Percentiles rank a stretch among this genome's conserved stretches.
Conservation (phyloP, 2,888 invertebrate genomes). For the Caenorhabditis virilis region DNA sequence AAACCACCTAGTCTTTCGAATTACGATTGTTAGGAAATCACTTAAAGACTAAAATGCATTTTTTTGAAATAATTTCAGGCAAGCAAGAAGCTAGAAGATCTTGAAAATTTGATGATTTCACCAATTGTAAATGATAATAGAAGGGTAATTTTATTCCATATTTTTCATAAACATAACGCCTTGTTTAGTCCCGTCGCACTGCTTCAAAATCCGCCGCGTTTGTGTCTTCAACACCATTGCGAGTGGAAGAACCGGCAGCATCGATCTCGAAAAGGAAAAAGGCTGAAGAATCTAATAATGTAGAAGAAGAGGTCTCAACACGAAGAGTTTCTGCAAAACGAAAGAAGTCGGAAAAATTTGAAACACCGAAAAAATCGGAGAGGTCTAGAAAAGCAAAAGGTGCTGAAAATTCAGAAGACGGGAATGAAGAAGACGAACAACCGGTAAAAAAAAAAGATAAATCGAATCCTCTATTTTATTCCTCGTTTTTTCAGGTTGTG, state of each 20-base stretch:
- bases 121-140: constrained; percentile 1
- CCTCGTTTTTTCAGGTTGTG: too few relatives aligned
- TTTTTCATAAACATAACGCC: background rate
- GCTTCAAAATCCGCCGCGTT: background rate
- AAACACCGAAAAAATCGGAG: background rate
- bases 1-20: too few relatives aligned
- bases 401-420: background rate
- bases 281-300: background rate
- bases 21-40: too few relatives aligned
- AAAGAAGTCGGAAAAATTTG: background rate
- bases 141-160: background rate
- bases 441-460: background rate
- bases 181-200: too few relatives aligned
- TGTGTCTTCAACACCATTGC: background rate
- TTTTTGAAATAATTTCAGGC: too few relatives aligned
- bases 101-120: background rate
- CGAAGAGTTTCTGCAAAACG: background rate
- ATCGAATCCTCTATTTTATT: too few relatives aligned
- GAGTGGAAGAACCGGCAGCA: background rate
- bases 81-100: constrained; percentile 3
- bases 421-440: background rate
- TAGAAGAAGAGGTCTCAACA: background rate
- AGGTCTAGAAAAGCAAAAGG: background rate
- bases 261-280: background rate
- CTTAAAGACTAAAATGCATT: too few relatives aligned